A percentile compares a stretch with the other conserved stretches of the same genome.
These are phyloP conservation scores for Strigops habroptila DNA, from an alignment of 2,113 vertebrate genomes.

Conservation along the genomic window DNA sequence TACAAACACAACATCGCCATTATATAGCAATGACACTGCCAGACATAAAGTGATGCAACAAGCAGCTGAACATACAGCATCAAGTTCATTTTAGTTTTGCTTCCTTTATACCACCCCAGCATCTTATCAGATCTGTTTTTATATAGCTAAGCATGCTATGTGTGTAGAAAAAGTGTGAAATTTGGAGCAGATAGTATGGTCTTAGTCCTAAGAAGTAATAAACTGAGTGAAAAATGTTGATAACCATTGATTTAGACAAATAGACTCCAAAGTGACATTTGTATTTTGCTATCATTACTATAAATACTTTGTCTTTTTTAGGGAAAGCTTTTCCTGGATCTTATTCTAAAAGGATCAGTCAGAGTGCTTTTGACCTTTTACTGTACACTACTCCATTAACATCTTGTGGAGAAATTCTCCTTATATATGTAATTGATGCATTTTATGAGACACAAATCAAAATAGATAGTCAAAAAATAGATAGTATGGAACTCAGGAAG, in stretches of 20 bases:
- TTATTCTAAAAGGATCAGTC: conserved; percentile 29
- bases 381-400: conserved; percentile 29
- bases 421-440: conserved; percentile 37
- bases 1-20: not conserved
- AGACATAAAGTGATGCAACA: not conserved
- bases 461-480: conserved; percentile 54
- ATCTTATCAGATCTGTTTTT: not conserved
- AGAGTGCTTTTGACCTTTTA: conserved; percentile 50
- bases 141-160: not conserved
- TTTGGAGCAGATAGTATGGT: not conserved
- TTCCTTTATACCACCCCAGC: not conserved
- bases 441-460: conserved; percentile 58
- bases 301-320: conserved; percentile 32
- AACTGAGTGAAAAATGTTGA: not conserved
- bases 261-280: conserved; percentile 11
- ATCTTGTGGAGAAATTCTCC: conserved; percentile 21
- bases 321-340: conserved; percentile 42
- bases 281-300: not conserved
- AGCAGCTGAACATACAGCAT: not conserved
- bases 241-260: conserved; percentile 19
- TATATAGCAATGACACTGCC: not conserved
- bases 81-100: not conserved
- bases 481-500: not conserved
- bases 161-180: not conserved
- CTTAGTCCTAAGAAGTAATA: not conserved